A percentile compares a stretch with the other conserved stretches of the same genome.
Evolutionary conservation across 1,140 invertebrate genomes (phyloP).

Genomic region (Atopsyche davidsoni): DNA sequence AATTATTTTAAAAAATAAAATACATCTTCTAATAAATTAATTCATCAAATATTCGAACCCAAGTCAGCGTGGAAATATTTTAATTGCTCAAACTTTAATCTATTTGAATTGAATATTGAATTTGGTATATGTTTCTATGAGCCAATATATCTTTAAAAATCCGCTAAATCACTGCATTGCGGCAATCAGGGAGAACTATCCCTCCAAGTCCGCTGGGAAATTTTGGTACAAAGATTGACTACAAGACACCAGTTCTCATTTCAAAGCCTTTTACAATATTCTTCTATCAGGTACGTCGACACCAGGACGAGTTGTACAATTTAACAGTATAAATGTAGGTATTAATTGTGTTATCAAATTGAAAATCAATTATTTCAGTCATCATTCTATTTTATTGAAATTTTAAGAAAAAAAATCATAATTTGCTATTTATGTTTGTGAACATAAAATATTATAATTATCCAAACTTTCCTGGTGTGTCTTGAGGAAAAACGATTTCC

Average conservation of each 20-base stretch:
- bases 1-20: not conserved
- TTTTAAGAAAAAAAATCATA: not conserved
- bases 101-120: not conserved
- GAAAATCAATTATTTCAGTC: slow-evolving; percentile 3
- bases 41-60: not conserved
- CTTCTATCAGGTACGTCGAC: no score
- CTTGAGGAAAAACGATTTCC: no score
- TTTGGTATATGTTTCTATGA: not conserved
- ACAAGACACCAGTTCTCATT: not conserved
- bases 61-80: not conserved
- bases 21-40: not conserved
- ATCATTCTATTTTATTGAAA: not conserved
- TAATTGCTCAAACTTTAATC: not conserved
- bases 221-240: slow-evolving; percentile 2
- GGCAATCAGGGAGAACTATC: slow-evolving; percentile 1
- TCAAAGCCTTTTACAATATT: not conserved
- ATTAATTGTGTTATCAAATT: not conserved
- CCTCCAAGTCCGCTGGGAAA: not conserved
- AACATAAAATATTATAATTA: no score
- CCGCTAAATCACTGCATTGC: slow-evolving; percentile 1
- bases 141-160: not conserved
- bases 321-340: no score
- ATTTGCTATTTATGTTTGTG: not conserved
- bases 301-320: no score
- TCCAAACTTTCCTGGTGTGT: no score